These are phyloP conservation scores for Atrichornis clamosus DNA, from an alignment of 2,113 vertebrate species.

Conservation along the genomic window DNA sequence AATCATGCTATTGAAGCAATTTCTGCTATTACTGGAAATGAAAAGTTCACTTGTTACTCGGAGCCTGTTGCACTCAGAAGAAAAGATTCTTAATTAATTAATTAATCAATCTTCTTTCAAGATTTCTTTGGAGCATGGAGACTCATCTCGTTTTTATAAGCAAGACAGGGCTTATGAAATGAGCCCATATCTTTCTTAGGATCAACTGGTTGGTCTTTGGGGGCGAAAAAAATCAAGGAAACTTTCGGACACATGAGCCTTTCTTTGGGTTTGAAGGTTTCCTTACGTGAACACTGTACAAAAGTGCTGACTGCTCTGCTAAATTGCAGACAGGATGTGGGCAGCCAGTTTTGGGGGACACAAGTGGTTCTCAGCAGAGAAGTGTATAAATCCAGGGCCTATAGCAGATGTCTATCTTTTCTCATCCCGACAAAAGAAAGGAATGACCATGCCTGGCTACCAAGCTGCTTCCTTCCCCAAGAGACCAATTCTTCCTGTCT, in stretches of 20 bases:
- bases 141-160: not conserved
- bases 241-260: not conserved
- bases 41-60: constrained; percentile 65
- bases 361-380: not conserved
- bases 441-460: not conserved
- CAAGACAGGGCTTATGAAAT: not conserved
- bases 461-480: not conserved
- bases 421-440: not conserved
- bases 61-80: constrained; percentile 55
- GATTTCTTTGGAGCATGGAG: not conserved
- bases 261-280: not conserved
- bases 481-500: not conserved
- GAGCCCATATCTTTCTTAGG: not conserved
- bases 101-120: constrained; percentile 25
- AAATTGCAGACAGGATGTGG: not conserved
- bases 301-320: not conserved
- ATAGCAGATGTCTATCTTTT: not conserved
- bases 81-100: constrained; percentile 61
- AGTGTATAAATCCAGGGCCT: rapidly evolving
- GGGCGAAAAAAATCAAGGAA: not conserved
- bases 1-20: constrained; percentile 67
- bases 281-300: not conserved
- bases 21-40: constrained; percentile 64
- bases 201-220: not conserved
- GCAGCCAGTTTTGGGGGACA: not conserved